Evolutionary conservation across 2,113 vertebrate species (phyloP).

Genomic region (Anseranas semipalmata): DNA sequence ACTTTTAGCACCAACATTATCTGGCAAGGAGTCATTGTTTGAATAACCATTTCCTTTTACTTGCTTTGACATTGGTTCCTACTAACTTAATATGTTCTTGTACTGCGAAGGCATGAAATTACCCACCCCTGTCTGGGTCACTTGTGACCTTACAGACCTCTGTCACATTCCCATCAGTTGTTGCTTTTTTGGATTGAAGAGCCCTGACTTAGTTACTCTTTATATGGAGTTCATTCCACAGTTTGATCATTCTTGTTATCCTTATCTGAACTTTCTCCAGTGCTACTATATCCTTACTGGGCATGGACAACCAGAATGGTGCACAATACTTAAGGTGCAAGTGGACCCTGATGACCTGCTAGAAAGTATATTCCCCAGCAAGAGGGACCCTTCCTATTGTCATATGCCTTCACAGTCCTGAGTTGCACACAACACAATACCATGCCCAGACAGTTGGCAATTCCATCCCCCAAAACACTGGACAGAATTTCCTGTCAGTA

Average conservation of each 20-base stretch:
- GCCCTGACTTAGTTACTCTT: neutral
- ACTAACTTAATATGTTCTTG: neutral
- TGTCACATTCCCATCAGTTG: neutral
- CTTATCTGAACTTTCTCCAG: neutral
- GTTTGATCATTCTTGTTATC: neutral
- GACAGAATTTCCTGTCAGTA: neutral
- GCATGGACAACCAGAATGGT: neutral
- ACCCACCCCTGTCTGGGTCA: neutral
- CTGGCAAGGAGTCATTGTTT: neutral
- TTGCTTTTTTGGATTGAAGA: neutral
- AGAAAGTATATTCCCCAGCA: neutral
- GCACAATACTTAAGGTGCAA: neutral
- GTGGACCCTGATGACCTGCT: neutral
- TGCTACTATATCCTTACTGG: neutral
- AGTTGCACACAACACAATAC: neutral
- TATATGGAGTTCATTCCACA: neutral
- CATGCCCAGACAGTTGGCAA: neutral
- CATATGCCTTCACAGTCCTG: neutral
- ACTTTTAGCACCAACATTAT: neutral
- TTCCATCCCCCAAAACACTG: neutral
- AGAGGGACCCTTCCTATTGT: neutral
- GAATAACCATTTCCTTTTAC: neutral
- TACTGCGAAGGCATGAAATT: neutral
- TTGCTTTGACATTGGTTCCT: neutral
- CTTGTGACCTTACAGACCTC: neutral